phyloP scores from a whole-genome alignment of 2,888 invertebrate species.

The Branchipolynoe longqiensis region DNA sequence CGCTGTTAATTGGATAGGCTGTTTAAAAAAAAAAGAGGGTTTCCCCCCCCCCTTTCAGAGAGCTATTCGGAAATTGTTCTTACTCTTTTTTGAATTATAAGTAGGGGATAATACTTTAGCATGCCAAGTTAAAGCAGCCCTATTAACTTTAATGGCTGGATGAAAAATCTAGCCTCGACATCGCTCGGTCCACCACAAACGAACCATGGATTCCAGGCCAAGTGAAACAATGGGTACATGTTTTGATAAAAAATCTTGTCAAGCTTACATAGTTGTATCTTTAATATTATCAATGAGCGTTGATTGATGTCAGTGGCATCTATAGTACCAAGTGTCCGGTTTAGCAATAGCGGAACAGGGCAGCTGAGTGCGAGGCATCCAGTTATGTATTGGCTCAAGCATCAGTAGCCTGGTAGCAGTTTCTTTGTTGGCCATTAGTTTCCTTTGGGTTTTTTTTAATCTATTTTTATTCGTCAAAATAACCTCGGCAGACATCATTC shows the following conservation, averaged over 20 bases:
- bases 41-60: neutral
- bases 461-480: too few species aligned
- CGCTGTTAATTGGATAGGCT: too few species aligned
- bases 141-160: constrained; percentile 3
- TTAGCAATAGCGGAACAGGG: too few species aligned
- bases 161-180: neutral
- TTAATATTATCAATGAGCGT: too few species aligned
- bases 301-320: too few species aligned
- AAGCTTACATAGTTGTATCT: too few species aligned
- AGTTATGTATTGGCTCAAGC: constrained; percentile 30
- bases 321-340: too few species aligned
- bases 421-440: constrained; percentile 11
- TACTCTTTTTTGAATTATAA: constrained; percentile 6
- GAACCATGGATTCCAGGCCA: neutral
- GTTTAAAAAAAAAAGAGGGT: neutral
- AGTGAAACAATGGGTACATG: constrained; percentile 15
- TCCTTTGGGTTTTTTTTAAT: too few species aligned
- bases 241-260: neutral
- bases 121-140: constrained; percentile 2
- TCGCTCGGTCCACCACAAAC: neutral
- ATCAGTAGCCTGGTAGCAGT: constrained; percentile 36
- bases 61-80: constrained; percentile 30
- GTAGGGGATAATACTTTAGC: neutral
- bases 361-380: constrained; percentile 49
- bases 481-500: constrained; percentile 51